A percentile compares a stretch with the other conserved stretches of the same genome.
phyloP scores from a whole-genome alignment of 2,888 invertebrate genomes.

The Cheilosia scutellata region DNA sequence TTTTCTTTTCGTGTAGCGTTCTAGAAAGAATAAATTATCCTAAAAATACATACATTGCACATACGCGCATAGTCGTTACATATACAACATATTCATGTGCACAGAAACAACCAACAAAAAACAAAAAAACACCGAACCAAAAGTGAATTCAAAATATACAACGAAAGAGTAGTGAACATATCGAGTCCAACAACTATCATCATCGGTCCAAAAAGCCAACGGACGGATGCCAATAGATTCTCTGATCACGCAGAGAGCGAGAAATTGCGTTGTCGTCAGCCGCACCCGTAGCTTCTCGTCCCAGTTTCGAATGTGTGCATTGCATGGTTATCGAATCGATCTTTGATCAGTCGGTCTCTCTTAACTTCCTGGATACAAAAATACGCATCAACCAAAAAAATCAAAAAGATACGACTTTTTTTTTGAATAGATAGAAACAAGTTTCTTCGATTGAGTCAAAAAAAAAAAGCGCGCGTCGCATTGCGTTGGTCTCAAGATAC shows the following conservation, averaged over 20 bases:
- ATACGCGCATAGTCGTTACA: conserved; percentile 45
- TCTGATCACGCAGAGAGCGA: conserved; percentile 35
- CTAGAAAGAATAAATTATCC: conserved; percentile 62
- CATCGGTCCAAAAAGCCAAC: conserved; percentile 69
- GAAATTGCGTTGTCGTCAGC: conserved; percentile 32
- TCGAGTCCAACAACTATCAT: conserved; percentile 40
- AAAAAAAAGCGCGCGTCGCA: conserved; percentile 61
- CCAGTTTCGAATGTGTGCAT: conserved; percentile 18
- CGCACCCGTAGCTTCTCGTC: conserved; percentile 2
- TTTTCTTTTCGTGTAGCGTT: conserved; percentile 46
- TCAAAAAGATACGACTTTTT: conserved; percentile 4
- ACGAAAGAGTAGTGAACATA: conserved; percentile 68
- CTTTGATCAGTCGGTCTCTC: conserved; percentile 63
- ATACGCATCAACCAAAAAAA: conserved; percentile 61
- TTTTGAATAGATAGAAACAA: conserved; percentile 45
- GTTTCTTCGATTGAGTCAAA: conserved; percentile 45
- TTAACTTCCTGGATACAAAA: conserved; percentile 75
- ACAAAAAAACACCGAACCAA: conserved; percentile 22
- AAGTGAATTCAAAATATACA: conserved; percentile 74
- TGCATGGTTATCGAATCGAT: conserved; percentile 66
- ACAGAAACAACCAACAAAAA: conserved; percentile 46
- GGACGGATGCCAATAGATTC: conserved; percentile 68
- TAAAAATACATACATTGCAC: conserved; percentile 74
- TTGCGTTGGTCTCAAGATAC: conserved; percentile 68
- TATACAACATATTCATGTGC: conserved; percentile 52